A percentile compares a stretch with the other conserved stretches of the same genome.
phyloP scores from a whole-genome alignment of 2,113 vertebrate genomes.

The Todiramphus saurophagus region DNA sequence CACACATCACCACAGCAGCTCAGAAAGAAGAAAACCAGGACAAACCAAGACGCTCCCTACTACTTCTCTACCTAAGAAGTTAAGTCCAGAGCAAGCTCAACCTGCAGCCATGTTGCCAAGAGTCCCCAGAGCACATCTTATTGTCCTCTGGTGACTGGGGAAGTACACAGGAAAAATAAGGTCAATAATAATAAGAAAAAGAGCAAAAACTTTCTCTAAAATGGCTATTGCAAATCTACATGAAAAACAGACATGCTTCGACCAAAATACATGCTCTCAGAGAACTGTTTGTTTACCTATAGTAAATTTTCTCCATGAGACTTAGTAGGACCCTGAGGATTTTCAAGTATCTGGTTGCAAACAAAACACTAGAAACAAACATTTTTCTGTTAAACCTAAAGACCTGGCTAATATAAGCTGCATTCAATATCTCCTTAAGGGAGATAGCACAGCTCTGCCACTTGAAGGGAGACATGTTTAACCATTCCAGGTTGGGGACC shows the following conservation, averaged over 20 bases:
- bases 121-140: background rate
- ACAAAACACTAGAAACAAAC: background rate
- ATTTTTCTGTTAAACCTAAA: background rate
- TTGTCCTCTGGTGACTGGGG: background rate
- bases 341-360: background rate
- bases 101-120: background rate
- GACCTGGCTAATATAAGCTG: background rate
- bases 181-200: background rate
- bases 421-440: background rate
- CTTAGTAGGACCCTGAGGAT: background rate
- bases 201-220: background rate
- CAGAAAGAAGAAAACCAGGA: background rate
- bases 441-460: background rate
- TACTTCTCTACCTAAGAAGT: background rate
- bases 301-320: background rate
- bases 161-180: background rate
- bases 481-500: background rate
- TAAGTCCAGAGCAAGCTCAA: background rate
- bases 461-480: background rate
- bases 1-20: background rate
- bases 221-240: background rate
- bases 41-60: background rate
- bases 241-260: background rate
- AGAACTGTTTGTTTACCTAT: background rate
- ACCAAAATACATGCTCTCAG: background rate